These are phyloP conservation scores for Hemiscyllium ocellatum DNA, from an alignment of 2,113 vertebrate species.

Conservation along the genomic window DNA sequence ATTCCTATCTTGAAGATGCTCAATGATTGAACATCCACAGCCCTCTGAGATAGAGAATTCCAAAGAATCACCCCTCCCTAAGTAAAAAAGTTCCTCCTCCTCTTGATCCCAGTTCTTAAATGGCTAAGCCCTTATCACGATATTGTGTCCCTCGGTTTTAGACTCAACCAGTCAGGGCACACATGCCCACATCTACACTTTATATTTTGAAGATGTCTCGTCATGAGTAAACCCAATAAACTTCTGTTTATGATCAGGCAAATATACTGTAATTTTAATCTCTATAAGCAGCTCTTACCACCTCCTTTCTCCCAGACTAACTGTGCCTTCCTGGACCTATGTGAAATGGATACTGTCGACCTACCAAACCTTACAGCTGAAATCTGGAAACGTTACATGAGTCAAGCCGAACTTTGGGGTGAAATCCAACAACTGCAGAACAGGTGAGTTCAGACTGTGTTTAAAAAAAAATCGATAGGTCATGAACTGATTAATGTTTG, in stretches of 20 bases:
- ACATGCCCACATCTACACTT: too few relatives aligned
- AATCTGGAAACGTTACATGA: conserved; percentile 21
- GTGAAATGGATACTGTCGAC: neutral
- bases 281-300: neutral
- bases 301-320: neutral
- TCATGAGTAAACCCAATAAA: neutral
- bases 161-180: too few relatives aligned
- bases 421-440: conserved; percentile 6
- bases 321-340: conserved; percentile 17
- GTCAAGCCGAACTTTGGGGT: conserved; percentile 22
- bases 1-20: too few relatives aligned
- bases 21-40: too few relatives aligned
- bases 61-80: too few relatives aligned
- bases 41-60: too few relatives aligned
- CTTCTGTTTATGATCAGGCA: too few relatives aligned
- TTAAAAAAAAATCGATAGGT: neutral
- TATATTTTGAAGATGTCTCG: neutral
- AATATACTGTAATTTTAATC: neutral
- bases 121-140: too few relatives aligned
- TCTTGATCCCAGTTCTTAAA: too few relatives aligned
- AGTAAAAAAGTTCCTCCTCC: too few relatives aligned
- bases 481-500: neutral
- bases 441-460: neutral
- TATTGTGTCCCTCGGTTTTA: too few relatives aligned
- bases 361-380: conserved; percentile 1